These are phyloP conservation scores for Sitta europaea DNA, from an alignment of 2,113 vertebrate genomes.

Conservation along the genomic window DNA sequence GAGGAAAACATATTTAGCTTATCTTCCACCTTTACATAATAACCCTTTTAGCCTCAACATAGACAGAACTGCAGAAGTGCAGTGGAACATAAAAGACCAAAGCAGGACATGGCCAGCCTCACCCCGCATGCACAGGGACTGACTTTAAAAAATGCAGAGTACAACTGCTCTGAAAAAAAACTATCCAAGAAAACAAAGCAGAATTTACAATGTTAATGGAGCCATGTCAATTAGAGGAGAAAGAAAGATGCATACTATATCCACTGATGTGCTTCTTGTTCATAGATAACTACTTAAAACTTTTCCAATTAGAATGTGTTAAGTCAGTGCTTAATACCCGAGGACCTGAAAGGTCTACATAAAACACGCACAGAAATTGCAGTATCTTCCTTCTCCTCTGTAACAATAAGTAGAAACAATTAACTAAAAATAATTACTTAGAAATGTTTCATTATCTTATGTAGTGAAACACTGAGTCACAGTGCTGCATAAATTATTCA, in stretches of 20 bases:
- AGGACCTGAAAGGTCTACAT: neutral
- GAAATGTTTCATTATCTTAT: neutral
- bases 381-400: neutral
- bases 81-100: neutral
- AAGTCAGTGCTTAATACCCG: neutral
- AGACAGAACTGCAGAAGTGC: neutral
- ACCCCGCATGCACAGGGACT: neutral
- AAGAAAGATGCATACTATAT: neutral
- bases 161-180: neutral
- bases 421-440: neutral
- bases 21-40: neutral
- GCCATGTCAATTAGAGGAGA: neutral
- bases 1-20: neutral
- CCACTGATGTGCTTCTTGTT: neutral
- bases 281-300: neutral
- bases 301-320: neutral
- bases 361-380: neutral
- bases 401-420: neutral
- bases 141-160: neutral
- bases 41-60: rapidly evolving
- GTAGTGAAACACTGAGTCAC: neutral
- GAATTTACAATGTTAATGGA: neutral
- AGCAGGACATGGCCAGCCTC: neutral
- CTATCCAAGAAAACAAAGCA: neutral
- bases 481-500: neutral